phyloP scores from a whole-genome alignment of 2,797 vertebrate species.

The Rhyacichthys aspro region DNA sequence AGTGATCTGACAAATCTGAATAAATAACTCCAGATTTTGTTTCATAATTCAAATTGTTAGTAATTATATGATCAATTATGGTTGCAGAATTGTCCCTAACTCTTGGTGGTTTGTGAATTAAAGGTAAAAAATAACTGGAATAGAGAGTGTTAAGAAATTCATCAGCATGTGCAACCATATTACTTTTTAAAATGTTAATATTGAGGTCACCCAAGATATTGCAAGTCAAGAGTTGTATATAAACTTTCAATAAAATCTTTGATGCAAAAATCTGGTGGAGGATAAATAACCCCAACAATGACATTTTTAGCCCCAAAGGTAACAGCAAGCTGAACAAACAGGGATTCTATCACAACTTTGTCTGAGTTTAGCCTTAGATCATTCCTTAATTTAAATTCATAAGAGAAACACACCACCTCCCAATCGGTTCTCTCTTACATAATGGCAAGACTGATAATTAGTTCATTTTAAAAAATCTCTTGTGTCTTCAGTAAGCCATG shows the following conservation, averaged over 20 bases:
- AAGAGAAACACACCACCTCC: neutral
- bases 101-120: neutral
- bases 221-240: neutral
- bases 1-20: constrained; percentile 1
- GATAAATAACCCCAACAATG: neutral
- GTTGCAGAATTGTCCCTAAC: neutral
- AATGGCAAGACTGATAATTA: no score
- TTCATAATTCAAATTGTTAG: neutral
- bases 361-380: neutral
- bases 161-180: neutral
- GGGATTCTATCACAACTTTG: no score
- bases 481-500: no score
- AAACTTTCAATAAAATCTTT: constrained; percentile 2
- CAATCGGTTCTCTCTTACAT: no score
- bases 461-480: no score
- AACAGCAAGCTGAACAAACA: neutral
- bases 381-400: neutral
- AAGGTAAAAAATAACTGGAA: neutral
- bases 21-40: neutral
- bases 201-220: neutral
- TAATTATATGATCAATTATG: neutral
- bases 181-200: neutral
- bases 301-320: neutral
- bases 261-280: neutral
- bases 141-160: neutral